Conservation (phyloP, 2,797 vertebrate species). For the Rhincodon typus region DNA sequence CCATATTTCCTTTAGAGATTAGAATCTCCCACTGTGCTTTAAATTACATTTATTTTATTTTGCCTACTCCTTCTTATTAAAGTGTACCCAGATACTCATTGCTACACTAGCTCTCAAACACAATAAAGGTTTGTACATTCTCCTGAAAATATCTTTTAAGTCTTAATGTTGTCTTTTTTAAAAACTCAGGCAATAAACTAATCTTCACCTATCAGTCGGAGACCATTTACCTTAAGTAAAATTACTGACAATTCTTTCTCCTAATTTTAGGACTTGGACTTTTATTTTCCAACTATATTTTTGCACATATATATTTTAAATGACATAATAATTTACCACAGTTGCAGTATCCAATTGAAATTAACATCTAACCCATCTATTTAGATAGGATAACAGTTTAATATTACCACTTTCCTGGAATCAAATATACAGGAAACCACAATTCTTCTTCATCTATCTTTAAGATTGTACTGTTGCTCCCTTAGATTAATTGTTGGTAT, state of each 20-base stretch:
- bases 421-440: neutral
- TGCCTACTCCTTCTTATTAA: neutral
- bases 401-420: neutral
- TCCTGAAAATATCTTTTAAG: neutral
- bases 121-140: neutral
- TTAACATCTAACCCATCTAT: neutral
- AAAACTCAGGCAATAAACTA: neutral
- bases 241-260: neutral
- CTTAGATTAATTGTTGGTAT: too few species aligned
- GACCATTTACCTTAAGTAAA: neutral
- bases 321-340: too few species aligned
- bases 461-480: too few species aligned
- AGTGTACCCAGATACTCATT: neutral
- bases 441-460: neutral
- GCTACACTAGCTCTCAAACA: neutral
- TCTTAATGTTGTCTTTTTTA: neutral
- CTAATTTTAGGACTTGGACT: neutral
- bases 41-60: neutral
- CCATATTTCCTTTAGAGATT: neutral
- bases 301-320: too few species aligned
- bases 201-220: neutral
- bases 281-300: neutral
- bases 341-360: too few species aligned
- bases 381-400: neutral
- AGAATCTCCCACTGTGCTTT: neutral